phyloP scores from a whole-genome alignment of 2,113 vertebrate species.

The Drymodes brunneopygia region DNA sequence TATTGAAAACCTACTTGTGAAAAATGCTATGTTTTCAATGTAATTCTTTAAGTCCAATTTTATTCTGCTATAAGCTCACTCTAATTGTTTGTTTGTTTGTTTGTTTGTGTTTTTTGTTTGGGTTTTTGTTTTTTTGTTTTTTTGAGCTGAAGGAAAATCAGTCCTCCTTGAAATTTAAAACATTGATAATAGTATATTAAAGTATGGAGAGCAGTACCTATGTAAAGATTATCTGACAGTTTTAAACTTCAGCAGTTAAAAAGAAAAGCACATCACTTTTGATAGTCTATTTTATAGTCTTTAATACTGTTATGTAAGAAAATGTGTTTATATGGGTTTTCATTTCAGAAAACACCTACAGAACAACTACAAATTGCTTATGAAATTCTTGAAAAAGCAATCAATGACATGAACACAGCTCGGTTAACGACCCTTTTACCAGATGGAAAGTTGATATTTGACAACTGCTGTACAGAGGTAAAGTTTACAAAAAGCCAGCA shows the following conservation, averaged over 20 bases:
- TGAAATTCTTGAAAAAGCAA: constrained; percentile 75
- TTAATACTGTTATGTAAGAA: neutral
- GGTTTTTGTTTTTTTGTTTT: neutral
- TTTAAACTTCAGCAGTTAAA: neutral
- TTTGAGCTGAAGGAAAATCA: neutral
- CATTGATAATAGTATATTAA: neutral
- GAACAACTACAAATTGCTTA: constrained; percentile 77
- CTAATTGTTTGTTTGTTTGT: neutral
- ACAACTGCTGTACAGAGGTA: constrained; percentile 81
- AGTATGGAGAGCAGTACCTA: neutral
- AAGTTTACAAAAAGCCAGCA: neutral
- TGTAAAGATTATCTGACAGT: neutral
- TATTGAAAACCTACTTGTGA: neutral
- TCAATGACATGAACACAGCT: constrained; percentile 67
- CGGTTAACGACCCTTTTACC: constrained; percentile 37
- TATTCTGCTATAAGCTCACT: neutral
- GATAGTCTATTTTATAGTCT: neutral
- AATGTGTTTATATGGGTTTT: constrained; percentile 8
- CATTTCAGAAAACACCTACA: constrained; percentile 70
- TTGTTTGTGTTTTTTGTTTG: too few relatives aligned
- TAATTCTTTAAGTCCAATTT: neutral
- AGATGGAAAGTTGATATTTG: constrained; percentile 70
- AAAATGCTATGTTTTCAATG: neutral
- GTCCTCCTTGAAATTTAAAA: neutral
- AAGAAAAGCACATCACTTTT: neutral